Evolutionary conservation across 2,888 invertebrate genomes (phyloP), one percentile per base, ranked within the genome.

Genomic region (Molorchus minor): DNA sequence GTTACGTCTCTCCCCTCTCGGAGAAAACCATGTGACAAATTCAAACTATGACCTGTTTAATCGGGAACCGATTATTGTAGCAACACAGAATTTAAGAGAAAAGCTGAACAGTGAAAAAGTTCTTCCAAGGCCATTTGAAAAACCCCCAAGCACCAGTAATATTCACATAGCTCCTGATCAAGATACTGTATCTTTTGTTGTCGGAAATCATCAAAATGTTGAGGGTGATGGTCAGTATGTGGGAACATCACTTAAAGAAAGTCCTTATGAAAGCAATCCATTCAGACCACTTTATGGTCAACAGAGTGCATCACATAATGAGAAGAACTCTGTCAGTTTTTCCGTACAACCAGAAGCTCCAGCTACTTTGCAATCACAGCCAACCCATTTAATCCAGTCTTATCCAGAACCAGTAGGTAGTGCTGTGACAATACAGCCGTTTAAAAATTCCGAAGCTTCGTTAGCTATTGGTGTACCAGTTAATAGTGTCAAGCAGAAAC

Each of bases 111-210:
- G 75, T 47, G 81, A 81, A 68, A 79, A 76, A 62, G 79, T 80
- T 5, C 41, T 66, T 8, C 74, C 73, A 1, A 75, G 70, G 63
- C 74, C 75, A 7, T 69, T 69, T 17, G 64, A 71, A 33, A 74
- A 81, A 70, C 75, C 77, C 10, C 84, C 86, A 3, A 86, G 85
- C 66, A 85, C 86, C n/a, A 88, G 86, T 64, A 88, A 86, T 59
- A 84, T 88, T 20, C 84, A 86, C 21, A 86, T 88, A 41, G 85
- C 86, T 0, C 87, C 86, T 0, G 85, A 85, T 49, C 87, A 88
- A 72, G 84, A 87, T 57, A 87, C 85, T 0, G 87, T 87, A 0
- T 85, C 87, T 0, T 88, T 88, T 71, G 86, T 88, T 0, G 80
- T 88, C 1, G 87, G 87, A 2, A 85, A 87, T 67, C 84, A 86